Percentiles rank a stretch among this genome's conserved stretches.
phyloP scores from a whole-genome alignment of 2,113 vertebrate genomes.

The Ictalurus punctatus region DNA sequence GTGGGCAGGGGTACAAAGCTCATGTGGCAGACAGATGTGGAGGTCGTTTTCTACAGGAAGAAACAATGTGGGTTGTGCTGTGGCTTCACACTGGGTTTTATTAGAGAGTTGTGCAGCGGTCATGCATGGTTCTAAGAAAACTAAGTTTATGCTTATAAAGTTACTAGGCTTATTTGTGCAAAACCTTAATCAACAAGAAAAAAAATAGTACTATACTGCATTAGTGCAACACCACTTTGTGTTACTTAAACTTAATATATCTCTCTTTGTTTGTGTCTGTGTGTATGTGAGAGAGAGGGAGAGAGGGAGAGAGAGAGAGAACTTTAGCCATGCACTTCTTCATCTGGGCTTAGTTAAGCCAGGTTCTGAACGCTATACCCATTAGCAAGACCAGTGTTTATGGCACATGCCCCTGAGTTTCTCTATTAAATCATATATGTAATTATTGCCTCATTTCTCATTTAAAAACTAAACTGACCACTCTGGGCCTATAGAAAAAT shows the following conservation, averaged over 20 bases:
- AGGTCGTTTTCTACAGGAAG: constrained; percentile 15
- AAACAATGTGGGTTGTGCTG: not conserved
- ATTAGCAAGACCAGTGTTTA: constrained; percentile 51
- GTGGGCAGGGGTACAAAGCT: not conserved
- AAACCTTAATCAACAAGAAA: not conserved
- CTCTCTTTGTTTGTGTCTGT: not conserved
- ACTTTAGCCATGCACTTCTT: constrained; percentile 29
- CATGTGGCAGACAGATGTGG: constrained; percentile 51
- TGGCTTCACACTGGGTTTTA: not conserved
- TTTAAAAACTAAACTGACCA: not conserved
- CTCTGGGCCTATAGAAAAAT: not conserved
- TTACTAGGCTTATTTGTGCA: not conserved
- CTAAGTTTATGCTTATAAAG: not conserved
- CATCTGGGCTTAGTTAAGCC: constrained; percentile 59
- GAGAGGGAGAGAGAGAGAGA: no score
- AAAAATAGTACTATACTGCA: not conserved
- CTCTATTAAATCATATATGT: constrained; percentile 4
- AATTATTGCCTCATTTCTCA: constrained; percentile 5
- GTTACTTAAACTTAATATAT: not conserved
- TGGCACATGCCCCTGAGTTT: not conserved
- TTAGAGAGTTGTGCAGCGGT: not conserved
- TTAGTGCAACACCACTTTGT: not conserved
- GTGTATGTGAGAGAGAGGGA: not conserved
- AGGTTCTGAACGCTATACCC: constrained; percentile 46
- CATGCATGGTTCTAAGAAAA: not conserved